These are phyloP conservation scores for Micromussa lordhowensis DNA, from an alignment of 92 coral and sea anemone species.

Conservation along the genomic window DNA sequence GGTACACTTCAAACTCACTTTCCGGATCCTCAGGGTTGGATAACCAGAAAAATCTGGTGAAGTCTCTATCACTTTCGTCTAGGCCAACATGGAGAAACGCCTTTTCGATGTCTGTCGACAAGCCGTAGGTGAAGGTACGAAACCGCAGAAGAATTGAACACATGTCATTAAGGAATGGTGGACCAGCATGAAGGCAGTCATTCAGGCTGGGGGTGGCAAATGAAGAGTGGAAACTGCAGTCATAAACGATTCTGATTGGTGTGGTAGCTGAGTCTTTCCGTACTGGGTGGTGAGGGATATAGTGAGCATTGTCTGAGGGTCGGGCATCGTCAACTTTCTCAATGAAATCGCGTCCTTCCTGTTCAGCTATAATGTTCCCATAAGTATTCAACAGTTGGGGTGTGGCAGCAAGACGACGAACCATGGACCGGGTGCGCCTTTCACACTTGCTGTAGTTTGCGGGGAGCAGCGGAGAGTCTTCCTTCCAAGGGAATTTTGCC, in stretches of 20 bases:
- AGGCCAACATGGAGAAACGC: too few relatives aligned
- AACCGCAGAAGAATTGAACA: too few relatives aligned
- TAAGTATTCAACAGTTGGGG: slow-evolving; percentile 44
- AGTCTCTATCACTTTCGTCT: slow-evolving; percentile 11
- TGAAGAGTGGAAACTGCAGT: too few relatives aligned
- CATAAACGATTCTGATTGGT: too few relatives aligned
- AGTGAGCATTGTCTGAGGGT: slow-evolving; percentile 32
- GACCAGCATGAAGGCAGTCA: too few relatives aligned
- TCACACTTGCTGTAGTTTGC: slow-evolving; percentile 14
- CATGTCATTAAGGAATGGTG: too few relatives aligned
- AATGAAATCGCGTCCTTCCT: slow-evolving; percentile 52
- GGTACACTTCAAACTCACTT: slow-evolving; percentile 55
- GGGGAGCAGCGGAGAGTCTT: slow-evolving; percentile 46
- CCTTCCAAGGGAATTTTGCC: slow-evolving; percentile 62
- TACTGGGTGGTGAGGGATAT: too few relatives aligned
- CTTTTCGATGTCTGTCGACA: too few relatives aligned
- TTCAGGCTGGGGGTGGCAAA: too few relatives aligned
- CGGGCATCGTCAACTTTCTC: slow-evolving; percentile 45
- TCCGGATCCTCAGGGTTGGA: slow-evolving; percentile 44
- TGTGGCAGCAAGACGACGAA: slow-evolving; percentile 42
- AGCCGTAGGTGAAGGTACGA: too few relatives aligned
- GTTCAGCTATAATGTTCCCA: slow-evolving; percentile 43
- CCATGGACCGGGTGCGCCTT: slow-evolving; percentile 44
- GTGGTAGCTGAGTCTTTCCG: too few relatives aligned
- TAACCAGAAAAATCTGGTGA: slow-evolving; percentile 34